Percentiles rank a stretch among this genome's conserved stretches.
Evolutionary conservation across 2,888 invertebrate genomes (phyloP).

Genomic region (Apamea anceps): DNA sequence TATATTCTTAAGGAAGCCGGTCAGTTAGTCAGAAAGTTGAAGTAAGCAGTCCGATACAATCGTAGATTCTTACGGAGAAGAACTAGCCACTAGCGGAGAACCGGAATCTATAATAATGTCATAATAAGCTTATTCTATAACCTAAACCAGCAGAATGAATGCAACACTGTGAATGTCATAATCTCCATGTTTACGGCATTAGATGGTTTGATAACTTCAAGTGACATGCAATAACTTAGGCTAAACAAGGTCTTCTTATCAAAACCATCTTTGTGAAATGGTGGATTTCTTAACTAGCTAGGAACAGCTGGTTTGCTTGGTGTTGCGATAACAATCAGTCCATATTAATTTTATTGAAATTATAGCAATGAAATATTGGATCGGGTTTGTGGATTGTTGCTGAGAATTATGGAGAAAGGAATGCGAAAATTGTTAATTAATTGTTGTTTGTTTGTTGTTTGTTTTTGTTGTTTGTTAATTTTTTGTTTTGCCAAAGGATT

Average conservation of each 20-base stretch:
- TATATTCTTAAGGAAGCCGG: not conserved
- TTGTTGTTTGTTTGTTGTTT: too few species aligned
- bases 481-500: not conserved
- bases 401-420: constrained; percentile 12
- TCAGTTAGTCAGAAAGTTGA: not conserved
- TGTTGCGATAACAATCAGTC: constrained; percentile 30
- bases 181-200: constrained; percentile 48
- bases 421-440: too few species aligned
- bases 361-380: constrained; percentile 27
- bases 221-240: constrained; percentile 43
- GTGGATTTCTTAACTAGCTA: constrained; percentile 51
- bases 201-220: constrained; percentile 55
- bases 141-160: constrained; percentile 24
- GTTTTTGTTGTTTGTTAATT: too few species aligned
- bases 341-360: constrained; percentile 46
- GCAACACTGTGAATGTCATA: constrained; percentile 46
- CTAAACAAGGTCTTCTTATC: constrained; percentile 47
- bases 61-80: not conserved
- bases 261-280: constrained; percentile 42
- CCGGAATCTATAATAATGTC: constrained; percentile 25
- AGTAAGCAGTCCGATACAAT: not conserved
- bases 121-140: constrained; percentile 27
- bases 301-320: constrained; percentile 42
- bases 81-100: constrained; percentile 1
- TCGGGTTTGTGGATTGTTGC: constrained; percentile 1